These are phyloP conservation scores for Gasterosteus aculeatus DNA, from an alignment of 2,113 vertebrate genomes.

Conservation along the genomic window DNA sequence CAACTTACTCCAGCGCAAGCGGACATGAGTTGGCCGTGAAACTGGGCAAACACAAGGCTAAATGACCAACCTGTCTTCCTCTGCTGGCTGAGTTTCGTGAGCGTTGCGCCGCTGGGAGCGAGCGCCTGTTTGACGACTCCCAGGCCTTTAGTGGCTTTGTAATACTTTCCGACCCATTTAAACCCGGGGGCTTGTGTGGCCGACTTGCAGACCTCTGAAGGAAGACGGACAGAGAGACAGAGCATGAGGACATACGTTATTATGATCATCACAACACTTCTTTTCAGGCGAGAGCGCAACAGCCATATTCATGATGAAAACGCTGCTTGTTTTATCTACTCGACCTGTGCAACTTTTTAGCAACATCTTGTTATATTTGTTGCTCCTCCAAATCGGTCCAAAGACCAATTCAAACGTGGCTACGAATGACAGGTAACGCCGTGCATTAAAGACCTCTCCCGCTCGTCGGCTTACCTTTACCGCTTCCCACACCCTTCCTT, in stretches of 20 bases:
- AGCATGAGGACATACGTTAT: background rate
- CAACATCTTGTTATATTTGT: background rate
- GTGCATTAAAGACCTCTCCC: background rate
- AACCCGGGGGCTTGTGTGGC: slow-evolving; percentile 71
- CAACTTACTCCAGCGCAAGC: background rate
- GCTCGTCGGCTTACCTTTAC: slow-evolving; percentile 58
- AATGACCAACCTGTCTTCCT: slow-evolving; percentile 68
- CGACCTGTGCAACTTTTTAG: background rate
- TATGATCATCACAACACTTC: fast-evolving
- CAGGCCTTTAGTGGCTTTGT: slow-evolving; percentile 44
- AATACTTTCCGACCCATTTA: slow-evolving; percentile 82
- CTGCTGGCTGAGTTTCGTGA: slow-evolving; percentile 57
- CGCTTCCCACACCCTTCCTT: slow-evolving; percentile 50
- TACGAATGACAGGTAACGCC: background rate
- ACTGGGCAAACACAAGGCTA: background rate
- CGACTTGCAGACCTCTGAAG: slow-evolving; percentile 78
- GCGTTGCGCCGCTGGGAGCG: slow-evolving; percentile 20
- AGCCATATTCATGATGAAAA: background rate
- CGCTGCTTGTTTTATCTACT: background rate
- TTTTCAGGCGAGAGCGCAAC: background rate
- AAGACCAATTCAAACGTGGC: background rate
- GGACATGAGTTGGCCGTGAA: background rate
- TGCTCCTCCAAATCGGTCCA: background rate
- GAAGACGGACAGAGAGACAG: slow-evolving; percentile 7
- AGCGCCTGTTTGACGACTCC: slow-evolving; percentile 47